Evolutionary conservation across 2,797 vertebrate species (phyloP).

Genomic region (Nannoperca obscura): DNA sequence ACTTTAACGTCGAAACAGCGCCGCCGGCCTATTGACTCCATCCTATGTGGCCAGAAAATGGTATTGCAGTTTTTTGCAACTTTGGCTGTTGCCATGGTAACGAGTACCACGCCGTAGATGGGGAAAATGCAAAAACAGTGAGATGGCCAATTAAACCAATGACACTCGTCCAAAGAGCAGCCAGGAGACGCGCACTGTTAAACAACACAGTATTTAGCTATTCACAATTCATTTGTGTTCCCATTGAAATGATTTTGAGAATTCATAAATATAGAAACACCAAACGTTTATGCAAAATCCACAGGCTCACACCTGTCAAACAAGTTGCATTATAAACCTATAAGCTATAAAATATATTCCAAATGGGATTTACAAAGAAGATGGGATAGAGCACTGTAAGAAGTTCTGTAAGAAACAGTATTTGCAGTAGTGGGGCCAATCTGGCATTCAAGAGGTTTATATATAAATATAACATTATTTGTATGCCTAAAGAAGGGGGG

Average conservation of each 20-base stretch:
- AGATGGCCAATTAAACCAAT: background rate
- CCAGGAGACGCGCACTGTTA: background rate
- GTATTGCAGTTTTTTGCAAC: conserved; percentile 21
- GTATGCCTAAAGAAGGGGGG: background rate
- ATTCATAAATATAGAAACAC: background rate
- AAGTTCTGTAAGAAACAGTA: too few species aligned
- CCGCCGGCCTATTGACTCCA: background rate
- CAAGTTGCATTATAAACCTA: background rate
- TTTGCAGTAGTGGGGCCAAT: background rate
- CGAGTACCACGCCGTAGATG: conserved; percentile 34
- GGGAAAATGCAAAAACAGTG: background rate
- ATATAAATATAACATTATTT: background rate
- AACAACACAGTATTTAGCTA: background rate
- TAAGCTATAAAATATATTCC: background rate
- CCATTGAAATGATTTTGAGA: background rate
- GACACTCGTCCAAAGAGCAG: background rate
- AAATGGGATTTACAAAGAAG: background rate
- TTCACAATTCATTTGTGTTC: background rate
- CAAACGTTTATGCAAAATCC: background rate
- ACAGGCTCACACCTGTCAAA: background rate
- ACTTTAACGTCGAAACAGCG: conserved; percentile 27
- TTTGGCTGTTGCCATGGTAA: conserved; percentile 67
- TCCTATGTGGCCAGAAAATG: background rate
- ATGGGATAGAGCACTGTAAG: background rate
- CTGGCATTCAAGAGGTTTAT: background rate